phyloP scores from a whole-genome alignment of 37 sponge, comb jelly and placozoan genomes.

The Hormiphora californensis region DNA sequence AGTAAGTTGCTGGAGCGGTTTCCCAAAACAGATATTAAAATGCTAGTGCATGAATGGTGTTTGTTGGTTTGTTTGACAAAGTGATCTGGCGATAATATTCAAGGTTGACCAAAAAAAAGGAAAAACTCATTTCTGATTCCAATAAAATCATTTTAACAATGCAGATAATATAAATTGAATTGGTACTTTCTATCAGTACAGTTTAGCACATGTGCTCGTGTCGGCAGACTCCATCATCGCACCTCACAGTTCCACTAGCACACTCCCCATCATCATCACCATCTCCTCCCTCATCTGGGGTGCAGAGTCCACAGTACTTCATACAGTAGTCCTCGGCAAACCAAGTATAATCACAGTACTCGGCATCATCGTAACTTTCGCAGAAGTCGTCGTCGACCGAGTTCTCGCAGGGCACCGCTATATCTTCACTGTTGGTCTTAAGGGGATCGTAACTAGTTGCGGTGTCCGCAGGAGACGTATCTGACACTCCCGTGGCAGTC shows the following conservation, averaged over 20 bases:
- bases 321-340: background rate
- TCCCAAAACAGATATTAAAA: too few relatives aligned
- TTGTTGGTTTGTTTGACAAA: too few relatives aligned
- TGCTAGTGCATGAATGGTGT: too few relatives aligned
- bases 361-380: background rate
- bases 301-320: background rate
- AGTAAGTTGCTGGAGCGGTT: too few relatives aligned
- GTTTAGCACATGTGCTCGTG: background rate
- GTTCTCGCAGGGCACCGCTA: background rate
- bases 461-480: background rate
- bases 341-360: background rate
- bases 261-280: background rate
- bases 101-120: too few relatives aligned
- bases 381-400: background rate
- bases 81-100: too few relatives aligned
- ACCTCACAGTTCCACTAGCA: background rate
- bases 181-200: too few relatives aligned
- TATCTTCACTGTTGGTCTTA: background rate
- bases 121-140: too few relatives aligned
- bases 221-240: background rate
- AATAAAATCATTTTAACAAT: too few relatives aligned
- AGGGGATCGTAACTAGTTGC: background rate
- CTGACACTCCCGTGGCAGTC: background rate
- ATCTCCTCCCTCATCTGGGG: too few relatives aligned
- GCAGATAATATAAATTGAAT: too few relatives aligned